Percentiles rank a stretch among this genome's conserved stretches.
phyloP scores from a whole-genome alignment of 1,140 invertebrate genomes.

The Eubasilissa regina region DNA sequence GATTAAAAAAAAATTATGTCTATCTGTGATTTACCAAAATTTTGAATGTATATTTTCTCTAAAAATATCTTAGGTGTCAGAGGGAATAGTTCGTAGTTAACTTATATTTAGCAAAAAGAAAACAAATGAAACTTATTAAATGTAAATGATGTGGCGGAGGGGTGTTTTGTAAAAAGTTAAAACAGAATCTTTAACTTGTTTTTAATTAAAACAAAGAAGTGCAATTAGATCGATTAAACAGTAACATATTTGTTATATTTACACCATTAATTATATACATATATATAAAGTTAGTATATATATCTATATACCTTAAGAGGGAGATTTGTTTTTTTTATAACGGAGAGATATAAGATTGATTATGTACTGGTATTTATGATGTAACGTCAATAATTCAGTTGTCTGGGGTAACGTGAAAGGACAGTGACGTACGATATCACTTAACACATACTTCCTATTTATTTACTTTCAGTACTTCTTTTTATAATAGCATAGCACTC shows the following conservation, averaged over 20 bases:
- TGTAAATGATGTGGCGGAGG: constrained; percentile 57
- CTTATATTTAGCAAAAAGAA: constrained; percentile 66
- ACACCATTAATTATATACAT: constrained; percentile 69
- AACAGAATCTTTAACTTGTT: constrained; percentile 62
- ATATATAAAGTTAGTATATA: constrained; percentile 67
- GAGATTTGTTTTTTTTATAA: constrained; percentile 64
- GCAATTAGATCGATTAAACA: constrained; percentile 73
- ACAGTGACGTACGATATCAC: no score
- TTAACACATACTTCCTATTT: no score
- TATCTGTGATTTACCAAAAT: constrained; percentile 74
- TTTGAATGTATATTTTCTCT: constrained; percentile 73
- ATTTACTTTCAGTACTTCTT: no score
- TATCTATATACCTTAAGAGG: constrained; percentile 63
- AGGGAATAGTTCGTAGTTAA: constrained; percentile 53
- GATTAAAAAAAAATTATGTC: constrained; percentile 68
- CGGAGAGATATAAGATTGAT: constrained; percentile 77
- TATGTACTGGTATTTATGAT: constrained; percentile 67
- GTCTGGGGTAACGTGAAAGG: constrained; percentile 48
- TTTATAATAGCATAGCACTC: no score
- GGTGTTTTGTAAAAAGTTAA: constrained; percentile 59
- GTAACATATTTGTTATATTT: constrained; percentile 70
- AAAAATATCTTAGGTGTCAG: constrained; percentile 68
- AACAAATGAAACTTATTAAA: constrained; percentile 62
- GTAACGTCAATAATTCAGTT: constrained; percentile 57
- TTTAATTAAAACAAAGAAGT: constrained; percentile 70